phyloP scores from a whole-genome alignment of 2,888 invertebrate genomes.

The Cryptosula pallasiana region DNA sequence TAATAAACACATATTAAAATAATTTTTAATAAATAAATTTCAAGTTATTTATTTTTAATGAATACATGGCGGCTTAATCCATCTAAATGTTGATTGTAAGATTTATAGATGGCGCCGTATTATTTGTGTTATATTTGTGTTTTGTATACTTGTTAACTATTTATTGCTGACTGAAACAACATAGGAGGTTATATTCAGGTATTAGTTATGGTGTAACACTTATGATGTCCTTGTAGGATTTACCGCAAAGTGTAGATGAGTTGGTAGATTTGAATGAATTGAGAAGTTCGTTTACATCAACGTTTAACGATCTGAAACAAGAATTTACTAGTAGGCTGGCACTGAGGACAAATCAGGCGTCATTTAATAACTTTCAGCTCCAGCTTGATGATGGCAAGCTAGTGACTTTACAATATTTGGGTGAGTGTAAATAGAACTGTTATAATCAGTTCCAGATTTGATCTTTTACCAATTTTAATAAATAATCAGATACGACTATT shows the following conservation, averaged over 20 bases:
- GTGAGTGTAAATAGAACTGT: too few relatives aligned
- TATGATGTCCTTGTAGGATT: neutral
- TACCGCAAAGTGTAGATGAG: neutral
- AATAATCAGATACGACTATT: too few relatives aligned
- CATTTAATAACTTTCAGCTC: neutral
- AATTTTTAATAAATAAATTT: too few relatives aligned
- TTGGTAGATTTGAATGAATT: neutral
- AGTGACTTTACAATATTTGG: neutral
- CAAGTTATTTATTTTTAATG: too few relatives aligned
- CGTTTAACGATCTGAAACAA: neutral
- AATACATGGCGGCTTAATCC: too few relatives aligned
- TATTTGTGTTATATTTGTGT: neutral
- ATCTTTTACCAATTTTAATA: too few relatives aligned
- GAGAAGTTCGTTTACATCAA: neutral
- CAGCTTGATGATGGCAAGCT: neutral
- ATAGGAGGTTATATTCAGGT: neutral
- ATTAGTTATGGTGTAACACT: neutral
- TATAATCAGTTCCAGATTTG: too few relatives aligned
- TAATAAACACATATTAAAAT: too few relatives aligned
- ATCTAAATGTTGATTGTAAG: too few relatives aligned
- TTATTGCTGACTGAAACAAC: neutral
- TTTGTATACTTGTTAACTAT: neutral
- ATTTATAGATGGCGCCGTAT: too few relatives aligned
- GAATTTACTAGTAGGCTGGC: neutral
- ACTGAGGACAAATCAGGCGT: neutral